Conservation (phyloP, 2,113 vertebrate genomes). For the Albula goreensis region DNA sequence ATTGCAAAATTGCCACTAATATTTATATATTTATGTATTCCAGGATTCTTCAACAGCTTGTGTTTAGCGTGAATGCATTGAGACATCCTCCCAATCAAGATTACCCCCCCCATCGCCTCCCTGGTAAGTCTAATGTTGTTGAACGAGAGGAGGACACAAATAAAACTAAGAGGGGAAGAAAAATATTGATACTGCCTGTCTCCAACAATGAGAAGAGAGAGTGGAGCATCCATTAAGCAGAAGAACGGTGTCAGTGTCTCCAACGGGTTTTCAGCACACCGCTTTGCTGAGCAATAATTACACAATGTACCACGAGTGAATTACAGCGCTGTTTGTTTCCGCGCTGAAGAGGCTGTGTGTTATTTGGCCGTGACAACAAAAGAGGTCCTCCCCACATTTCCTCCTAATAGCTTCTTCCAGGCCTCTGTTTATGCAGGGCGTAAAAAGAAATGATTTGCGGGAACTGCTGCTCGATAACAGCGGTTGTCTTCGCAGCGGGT, state of each 20-base stretch:
- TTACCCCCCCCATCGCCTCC: no score
- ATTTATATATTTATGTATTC: no score
- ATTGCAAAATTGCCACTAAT: no score
- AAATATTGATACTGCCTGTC: background rate
- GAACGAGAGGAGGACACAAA: background rate
- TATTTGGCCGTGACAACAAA: slow-evolving; percentile 6
- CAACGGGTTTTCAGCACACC: background rate
- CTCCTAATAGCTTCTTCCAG: background rate
- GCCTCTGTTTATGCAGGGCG: background rate
- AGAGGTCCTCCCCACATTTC: background rate
- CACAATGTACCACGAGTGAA: background rate
- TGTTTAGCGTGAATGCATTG: background rate
- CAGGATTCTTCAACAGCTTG: background rate
- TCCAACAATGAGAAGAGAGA: background rate
- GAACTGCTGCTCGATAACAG: background rate
- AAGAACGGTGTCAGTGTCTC: background rate
- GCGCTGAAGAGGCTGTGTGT: background rate
- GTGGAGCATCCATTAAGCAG: background rate
- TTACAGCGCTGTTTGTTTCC: background rate
- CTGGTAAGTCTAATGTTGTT: background rate
- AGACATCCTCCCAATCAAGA: background rate
- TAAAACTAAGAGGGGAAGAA: background rate
- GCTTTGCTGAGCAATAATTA: background rate
- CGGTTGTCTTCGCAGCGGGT: background rate
- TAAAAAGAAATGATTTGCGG: background rate